A percentile compares a stretch with the other conserved stretches of the same genome.
Conservation (phyloP, 2,113 vertebrate genomes). For the Crotalus helleri region DNA sequence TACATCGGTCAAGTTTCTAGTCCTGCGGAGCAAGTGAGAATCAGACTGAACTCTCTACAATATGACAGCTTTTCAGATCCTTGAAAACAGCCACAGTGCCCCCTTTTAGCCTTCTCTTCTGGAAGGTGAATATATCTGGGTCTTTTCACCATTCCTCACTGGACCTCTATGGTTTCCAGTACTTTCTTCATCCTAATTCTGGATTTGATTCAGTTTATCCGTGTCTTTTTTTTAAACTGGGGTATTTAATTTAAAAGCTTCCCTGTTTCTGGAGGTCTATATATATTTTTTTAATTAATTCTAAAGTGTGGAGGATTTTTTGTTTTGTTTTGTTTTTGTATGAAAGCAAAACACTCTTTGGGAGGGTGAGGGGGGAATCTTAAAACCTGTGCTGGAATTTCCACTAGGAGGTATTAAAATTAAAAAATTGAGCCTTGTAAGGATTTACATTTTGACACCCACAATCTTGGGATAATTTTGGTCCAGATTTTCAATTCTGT, state of each 20-base stretch:
- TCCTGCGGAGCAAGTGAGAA: background rate
- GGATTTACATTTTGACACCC: background rate
- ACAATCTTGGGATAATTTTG: background rate
- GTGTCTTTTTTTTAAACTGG: background rate
- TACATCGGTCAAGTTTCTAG: background rate
- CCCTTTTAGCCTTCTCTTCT: background rate
- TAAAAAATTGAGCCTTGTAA: background rate
- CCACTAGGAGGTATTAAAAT: background rate
- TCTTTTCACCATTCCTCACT: background rate
- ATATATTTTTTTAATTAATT: background rate
- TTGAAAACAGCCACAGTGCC: background rate
- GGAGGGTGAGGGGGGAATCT: background rate
- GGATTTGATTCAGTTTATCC: background rate
- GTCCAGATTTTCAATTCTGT: background rate
- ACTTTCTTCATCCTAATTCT: background rate
- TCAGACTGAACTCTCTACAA: background rate
- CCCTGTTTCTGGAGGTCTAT: background rate
- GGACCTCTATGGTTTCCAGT: background rate
- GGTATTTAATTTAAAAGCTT: background rate
- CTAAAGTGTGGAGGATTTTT: background rate
- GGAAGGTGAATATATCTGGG: background rate
- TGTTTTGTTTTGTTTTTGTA: too few species aligned
- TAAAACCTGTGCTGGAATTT: background rate
- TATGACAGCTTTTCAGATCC: background rate
- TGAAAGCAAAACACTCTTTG: background rate